Percentiles rank a stretch among this genome's conserved stretches.
phyloP scores from a whole-genome alignment of 2,888 invertebrate genomes.

The Periphyllus acericola region DNA sequence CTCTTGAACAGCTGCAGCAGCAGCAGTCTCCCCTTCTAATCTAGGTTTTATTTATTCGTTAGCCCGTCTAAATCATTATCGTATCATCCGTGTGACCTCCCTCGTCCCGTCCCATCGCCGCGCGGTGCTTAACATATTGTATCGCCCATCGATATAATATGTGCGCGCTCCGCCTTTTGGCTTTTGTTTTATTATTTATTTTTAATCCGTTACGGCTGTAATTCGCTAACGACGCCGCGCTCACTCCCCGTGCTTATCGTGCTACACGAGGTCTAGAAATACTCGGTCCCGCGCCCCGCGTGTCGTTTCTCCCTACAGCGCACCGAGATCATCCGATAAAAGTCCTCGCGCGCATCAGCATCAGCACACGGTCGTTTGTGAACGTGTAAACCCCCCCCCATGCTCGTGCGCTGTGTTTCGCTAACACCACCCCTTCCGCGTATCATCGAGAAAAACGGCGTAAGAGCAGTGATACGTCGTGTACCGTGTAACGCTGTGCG shows the following conservation, averaged over 20 bases:
- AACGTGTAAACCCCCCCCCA: neutral
- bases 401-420: too few relatives aligned
- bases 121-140: too few relatives aligned
- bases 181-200: neutral
- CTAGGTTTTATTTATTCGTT: neutral
- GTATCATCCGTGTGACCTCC: neutral
- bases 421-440: too few relatives aligned
- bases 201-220: neutral
- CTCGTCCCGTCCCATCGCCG: too few relatives aligned
- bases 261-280: neutral
- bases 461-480: too few relatives aligned
- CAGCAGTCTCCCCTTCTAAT: neutral
- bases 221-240: neutral
- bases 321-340: neutral
- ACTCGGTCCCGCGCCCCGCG: neutral
- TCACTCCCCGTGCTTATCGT: neutral
- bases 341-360: neutral
- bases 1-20: neutral
- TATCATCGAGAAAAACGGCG: too few relatives aligned
- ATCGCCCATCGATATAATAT: neutral
- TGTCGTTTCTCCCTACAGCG: neutral
- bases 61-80: neutral
- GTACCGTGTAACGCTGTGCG: too few relatives aligned
- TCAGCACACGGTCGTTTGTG: neutral
- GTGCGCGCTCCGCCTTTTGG: neutral